Evolutionary conservation across 2,113 vertebrate species (phyloP), one percentile per base, ranked within the genome.

Genomic region (Jaculus jaculus): DNA sequence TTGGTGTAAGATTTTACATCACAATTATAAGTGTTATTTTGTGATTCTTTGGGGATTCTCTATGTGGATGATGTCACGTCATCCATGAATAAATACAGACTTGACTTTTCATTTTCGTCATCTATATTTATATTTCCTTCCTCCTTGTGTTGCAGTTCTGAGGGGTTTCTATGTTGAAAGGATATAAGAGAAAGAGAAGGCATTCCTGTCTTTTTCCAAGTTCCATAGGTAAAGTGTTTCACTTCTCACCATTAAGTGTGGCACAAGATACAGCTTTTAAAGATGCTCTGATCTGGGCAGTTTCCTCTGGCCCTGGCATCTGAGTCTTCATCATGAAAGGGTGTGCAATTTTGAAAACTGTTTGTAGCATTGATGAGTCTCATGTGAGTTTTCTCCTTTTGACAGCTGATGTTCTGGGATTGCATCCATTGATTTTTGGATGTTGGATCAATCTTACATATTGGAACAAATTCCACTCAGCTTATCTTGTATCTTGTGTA

Each of bases 401-500:
- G 60, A 58, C 15, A 16, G 16, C 2, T 26, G 39, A 58, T 7
- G 12, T 8, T 1, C 17, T 39, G 7, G 54, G 10, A 66, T 39
- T 42, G 3, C 10, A 8, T 21, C 5, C 21, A 51, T 18, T 72
- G 20, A 28, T 54, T 75, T 32, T 65, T 26, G 37, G 83, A n/a
- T 30, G 39, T 11, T 28, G 74, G 65, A 16, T 15, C 17, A 3
- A 7, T 28, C 21, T 39, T 21, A 21, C 3, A 12, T 32, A 51
- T 58, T 34, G 13, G 3, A 60, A 23, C 54, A 47, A 28, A 34
- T n/a, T 30, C 6, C 26, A 39, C 5, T 9, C 13, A 15, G 23
- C 28, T 30, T 4, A 78, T 0, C 2, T 18, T 60, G 15, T 4
- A 78, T 0, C 2, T 18, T 60, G 15, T 61, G 5, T 21, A 21